These are phyloP conservation scores for Zaprionus kolodkinae DNA, from an alignment of 1,140 invertebrate species.

Conservation along the genomic window DNA sequence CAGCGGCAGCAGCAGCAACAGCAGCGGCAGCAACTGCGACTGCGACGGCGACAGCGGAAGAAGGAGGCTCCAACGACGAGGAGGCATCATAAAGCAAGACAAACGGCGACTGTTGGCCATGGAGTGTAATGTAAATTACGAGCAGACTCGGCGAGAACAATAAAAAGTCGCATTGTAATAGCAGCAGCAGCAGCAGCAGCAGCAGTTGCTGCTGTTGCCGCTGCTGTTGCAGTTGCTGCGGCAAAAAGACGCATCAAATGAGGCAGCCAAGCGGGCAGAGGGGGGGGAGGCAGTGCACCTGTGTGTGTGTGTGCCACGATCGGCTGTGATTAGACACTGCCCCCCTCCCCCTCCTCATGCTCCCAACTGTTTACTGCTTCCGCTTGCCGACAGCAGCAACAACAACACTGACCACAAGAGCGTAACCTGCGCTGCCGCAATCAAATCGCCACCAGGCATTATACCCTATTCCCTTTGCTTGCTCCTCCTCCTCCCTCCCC, in stretches of 20 bases:
- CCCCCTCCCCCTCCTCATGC: not conserved
- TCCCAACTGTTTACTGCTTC: slow-evolving; percentile 71
- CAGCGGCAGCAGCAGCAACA: slow-evolving; percentile 21
- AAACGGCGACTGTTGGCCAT: slow-evolving; percentile 62
- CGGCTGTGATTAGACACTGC: slow-evolving; percentile 47
- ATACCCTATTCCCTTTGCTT: not conserved
- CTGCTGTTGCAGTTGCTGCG: slow-evolving; percentile 25
- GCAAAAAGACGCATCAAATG: slow-evolving; percentile 53
- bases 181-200: slow-evolving; percentile 19
- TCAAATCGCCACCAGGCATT: slow-evolving; percentile 43
- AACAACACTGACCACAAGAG: slow-evolving; percentile 59
- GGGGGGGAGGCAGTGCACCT: slow-evolving; percentile 47
- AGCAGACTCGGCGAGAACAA: slow-evolving; percentile 70
- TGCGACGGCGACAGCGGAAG: slow-evolving; percentile 35
- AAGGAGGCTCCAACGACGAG: slow-evolving; percentile 39
- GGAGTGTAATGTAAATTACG: slow-evolving; percentile 73
- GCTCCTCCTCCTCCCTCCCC: not conserved
- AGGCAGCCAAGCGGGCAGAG: slow-evolving; percentile 48
- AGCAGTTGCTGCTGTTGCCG: slow-evolving; percentile 6
- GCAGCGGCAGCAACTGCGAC: not conserved
- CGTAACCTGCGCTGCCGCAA: slow-evolving; percentile 65
- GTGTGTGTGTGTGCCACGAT: slow-evolving; percentile 46
- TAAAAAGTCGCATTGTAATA: slow-evolving; percentile 65
- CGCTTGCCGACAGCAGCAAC: slow-evolving; percentile 48
- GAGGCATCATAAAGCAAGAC: slow-evolving; percentile 69